Conservation (phyloP, 1,140 invertebrate species). For the Listronotus bonariensis region DNA sequence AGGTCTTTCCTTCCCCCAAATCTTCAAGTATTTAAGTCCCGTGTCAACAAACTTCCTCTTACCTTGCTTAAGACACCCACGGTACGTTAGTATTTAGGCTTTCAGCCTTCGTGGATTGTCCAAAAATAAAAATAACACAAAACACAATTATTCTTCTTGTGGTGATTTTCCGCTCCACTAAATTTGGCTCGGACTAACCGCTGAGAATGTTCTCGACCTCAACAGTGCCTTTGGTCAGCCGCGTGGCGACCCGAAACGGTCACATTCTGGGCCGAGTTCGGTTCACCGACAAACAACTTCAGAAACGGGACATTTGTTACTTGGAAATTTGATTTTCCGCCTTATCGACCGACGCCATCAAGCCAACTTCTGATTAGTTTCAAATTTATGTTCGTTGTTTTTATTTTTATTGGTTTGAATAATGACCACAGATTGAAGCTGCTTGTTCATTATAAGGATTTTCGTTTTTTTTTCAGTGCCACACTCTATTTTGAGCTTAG, state of each 20-base stretch:
- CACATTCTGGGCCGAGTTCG: constrained; percentile 44
- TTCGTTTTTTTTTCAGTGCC: too few species aligned
- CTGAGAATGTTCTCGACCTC: constrained; percentile 28
- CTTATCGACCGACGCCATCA: constrained; percentile 47
- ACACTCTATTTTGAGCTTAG: too few species aligned
- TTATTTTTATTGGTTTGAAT: constrained; percentile 1
- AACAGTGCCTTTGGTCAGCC: constrained; percentile 25
- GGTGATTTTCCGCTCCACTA: constrained; percentile 20
- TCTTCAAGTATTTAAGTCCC: too few species aligned
- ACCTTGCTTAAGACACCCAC: too few species aligned
- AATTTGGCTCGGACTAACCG: constrained; percentile 46
- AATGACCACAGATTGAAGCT: constrained; percentile 1
- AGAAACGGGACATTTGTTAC: constrained; percentile 54
- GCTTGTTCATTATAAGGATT: too few species aligned
- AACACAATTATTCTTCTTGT: too few species aligned
- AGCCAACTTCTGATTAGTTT: constrained; percentile 47
- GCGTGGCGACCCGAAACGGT: constrained; percentile 24
- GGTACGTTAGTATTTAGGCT: too few species aligned
- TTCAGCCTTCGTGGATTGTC: too few species aligned
- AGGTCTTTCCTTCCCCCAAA: too few species aligned
- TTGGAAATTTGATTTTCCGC: constrained; percentile 53
- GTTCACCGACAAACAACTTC: constrained; percentile 51
- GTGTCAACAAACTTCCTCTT: too few species aligned
- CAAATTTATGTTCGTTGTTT: constrained; percentile 34
- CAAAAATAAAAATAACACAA: too few species aligned